A percentile compares a stretch with the other conserved stretches of the same genome.
Evolutionary conservation across 1,140 invertebrate genomes (phyloP).

Genomic region (Cryptotermes secundus): DNA sequence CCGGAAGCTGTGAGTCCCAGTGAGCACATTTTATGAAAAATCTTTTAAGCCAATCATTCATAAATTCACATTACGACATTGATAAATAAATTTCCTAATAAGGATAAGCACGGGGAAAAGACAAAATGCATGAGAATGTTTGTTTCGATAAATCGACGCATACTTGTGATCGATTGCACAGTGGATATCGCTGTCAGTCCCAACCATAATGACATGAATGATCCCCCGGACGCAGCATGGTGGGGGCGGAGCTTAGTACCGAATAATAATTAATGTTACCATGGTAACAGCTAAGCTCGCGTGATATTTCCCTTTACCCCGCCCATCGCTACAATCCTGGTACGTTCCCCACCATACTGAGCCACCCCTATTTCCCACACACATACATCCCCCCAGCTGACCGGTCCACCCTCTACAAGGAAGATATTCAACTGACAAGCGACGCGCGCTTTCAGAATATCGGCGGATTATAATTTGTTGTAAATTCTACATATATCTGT

Average conservation of each 20-base stretch:
- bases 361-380: background rate
- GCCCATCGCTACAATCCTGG: background rate
- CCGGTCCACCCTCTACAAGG: background rate
- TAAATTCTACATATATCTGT: slow-evolving; percentile 4
- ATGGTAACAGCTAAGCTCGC: slow-evolving; percentile 13
- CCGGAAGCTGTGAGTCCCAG: too few species aligned
- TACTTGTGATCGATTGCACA: background rate
- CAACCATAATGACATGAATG: slow-evolving; percentile 4
- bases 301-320: background rate
- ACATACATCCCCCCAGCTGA: background rate
- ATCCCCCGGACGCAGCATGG: background rate
- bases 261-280: slow-evolving; percentile 17
- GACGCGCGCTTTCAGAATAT: slow-evolving; percentile 12
- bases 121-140: background rate
- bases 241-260: background rate
- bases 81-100: background rate
- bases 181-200: background rate
- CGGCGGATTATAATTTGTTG: slow-evolving; percentile 13
- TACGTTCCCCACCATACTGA: background rate
- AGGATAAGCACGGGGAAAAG: background rate
- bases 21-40: too few species aligned
- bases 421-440: background rate
- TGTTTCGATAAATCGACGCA: slow-evolving; percentile 4
- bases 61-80: slow-evolving; percentile 5
- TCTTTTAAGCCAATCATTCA: background rate